phyloP scores from a whole-genome alignment of 2,888 invertebrate species.

The Brenthis ino region DNA sequence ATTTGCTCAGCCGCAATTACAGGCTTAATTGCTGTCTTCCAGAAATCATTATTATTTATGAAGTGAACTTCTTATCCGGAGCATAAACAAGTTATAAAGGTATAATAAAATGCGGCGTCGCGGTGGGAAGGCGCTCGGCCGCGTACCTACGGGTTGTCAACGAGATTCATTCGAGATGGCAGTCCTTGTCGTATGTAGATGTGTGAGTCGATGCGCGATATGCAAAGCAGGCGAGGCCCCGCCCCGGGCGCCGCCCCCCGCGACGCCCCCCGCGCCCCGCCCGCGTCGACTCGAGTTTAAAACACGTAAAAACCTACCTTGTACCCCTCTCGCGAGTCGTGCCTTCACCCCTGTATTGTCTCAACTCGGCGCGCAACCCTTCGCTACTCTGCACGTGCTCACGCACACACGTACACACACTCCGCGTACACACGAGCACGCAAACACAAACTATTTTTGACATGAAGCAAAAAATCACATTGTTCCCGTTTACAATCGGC shows the following conservation, averaged over 20 bases:
- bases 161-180: neutral
- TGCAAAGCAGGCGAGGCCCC: slow-evolving; percentile 62
- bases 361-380: slow-evolving; percentile 29
- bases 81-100: neutral
- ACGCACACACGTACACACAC: slow-evolving; percentile 24
- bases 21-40: neutral
- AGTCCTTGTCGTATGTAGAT: slow-evolving; percentile 28
- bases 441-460: slow-evolving; percentile 24
- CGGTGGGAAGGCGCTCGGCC: neutral
- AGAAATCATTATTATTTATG: neutral
- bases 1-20: slow-evolving; percentile 2
- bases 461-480: slow-evolving; percentile 38
- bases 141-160: no score
- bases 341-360: slow-evolving; percentile 36
- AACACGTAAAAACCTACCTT: slow-evolving; percentile 41
- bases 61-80: neutral
- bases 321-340: slow-evolving; percentile 45
- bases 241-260: slow-evolving; percentile 38
- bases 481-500: slow-evolving; percentile 39
- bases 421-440: slow-evolving; percentile 25
- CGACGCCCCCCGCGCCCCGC: slow-evolving; percentile 42
- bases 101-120: no score
- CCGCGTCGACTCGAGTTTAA: slow-evolving; percentile 46
- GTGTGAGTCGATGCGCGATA: slow-evolving; percentile 43
- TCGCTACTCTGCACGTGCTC: slow-evolving; percentile 32